Percentiles rank a stretch among this genome's conserved stretches.
These are phyloP conservation scores for Nematolebias whitei DNA, from an alignment of 2,113 vertebrate species.

Conservation along the genomic window DNA sequence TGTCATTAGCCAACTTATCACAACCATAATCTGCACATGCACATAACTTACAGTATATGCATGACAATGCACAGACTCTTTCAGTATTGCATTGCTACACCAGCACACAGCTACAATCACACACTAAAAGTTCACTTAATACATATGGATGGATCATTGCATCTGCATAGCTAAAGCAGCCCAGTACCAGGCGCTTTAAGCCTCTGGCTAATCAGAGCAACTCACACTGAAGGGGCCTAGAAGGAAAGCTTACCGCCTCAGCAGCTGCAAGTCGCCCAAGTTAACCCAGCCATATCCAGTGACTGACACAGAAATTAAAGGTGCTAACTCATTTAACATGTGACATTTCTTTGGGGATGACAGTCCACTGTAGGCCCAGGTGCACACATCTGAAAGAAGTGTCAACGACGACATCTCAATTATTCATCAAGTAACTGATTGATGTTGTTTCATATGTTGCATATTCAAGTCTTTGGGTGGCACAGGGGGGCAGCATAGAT, in stretches of 20 bases:
- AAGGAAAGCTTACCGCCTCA: conserved; percentile 29
- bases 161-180: conserved; percentile 42
- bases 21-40: conserved; percentile 41
- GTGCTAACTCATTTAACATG: conserved; percentile 35
- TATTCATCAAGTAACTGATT: conserved; percentile 62
- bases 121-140: conserved; percentile 17
- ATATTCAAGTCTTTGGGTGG: conserved; percentile 55
- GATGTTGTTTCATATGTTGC: conserved; percentile 55
- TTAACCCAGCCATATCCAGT: conserved; percentile 11
- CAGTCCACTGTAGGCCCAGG: conserved; percentile 13
- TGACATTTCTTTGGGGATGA: conserved; percentile 20
- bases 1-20: conserved; percentile 56
- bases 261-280: conserved; percentile 24
- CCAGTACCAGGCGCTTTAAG: conserved; percentile 24
- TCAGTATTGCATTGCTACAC: conserved; percentile 14
- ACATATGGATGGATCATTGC: conserved; percentile 48
- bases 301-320: conserved; percentile 51
- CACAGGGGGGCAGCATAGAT: conserved; percentile 27
- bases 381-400: conserved; percentile 36
- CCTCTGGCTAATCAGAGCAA: conserved; percentile 40
- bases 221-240: conserved; percentile 16
- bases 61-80: conserved; percentile 6
- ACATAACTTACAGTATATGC: neutral
- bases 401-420: conserved; percentile 59
- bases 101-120: neutral